These are phyloP conservation scores for Lasiurus borealis DNA, from an alignment of 2,113 vertebrate genomes.

Conservation along the genomic window DNA sequence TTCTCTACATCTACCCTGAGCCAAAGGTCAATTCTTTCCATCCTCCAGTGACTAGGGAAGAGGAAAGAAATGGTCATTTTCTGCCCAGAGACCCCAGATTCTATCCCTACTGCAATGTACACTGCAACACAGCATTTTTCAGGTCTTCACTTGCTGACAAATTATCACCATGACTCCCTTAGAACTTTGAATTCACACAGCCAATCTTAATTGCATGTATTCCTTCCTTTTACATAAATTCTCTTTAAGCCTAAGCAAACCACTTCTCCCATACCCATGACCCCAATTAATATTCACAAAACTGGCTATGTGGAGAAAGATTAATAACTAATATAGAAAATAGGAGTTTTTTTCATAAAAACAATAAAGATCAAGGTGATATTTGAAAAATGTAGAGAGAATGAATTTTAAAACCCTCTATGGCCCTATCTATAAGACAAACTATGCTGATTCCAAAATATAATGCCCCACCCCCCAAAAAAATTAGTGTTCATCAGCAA, in stretches of 20 bases:
- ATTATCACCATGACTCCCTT: not conserved
- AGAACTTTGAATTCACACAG: not conserved
- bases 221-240: not conserved
- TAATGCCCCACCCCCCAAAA: not conserved
- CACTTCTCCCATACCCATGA: not conserved
- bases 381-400: not conserved
- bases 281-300: constrained; percentile 23
- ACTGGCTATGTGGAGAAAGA: not conserved
- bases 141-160: not conserved
- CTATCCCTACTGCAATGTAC: not conserved
- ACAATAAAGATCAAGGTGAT: not conserved
- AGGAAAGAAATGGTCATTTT: not conserved
- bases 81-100: not conserved
- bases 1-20: not conserved
- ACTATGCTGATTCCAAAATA: not conserved
- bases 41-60: not conserved
- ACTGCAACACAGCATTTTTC: constrained; percentile 4
- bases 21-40: constrained; percentile 32
- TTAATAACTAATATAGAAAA: not conserved
- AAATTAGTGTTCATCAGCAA: not conserved
- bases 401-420: not conserved
- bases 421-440: not conserved
- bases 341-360: constrained; percentile 8
- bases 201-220: not conserved
- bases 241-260: not conserved